Evolutionary conservation across 1,140 invertebrate species (phyloP).

Genomic region (Drosophila leontia): DNA sequence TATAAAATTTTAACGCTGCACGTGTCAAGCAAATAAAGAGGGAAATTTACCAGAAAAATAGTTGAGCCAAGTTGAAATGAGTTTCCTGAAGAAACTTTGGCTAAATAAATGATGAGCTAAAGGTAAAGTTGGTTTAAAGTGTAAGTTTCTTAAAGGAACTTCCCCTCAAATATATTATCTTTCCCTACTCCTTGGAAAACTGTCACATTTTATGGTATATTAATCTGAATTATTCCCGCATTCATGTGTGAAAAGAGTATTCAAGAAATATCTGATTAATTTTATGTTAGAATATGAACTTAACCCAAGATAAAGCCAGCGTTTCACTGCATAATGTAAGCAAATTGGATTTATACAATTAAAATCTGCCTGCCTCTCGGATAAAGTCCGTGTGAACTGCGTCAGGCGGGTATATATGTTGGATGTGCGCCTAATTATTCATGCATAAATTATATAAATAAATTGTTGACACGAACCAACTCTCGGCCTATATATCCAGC

Average conservation of each 20-base stretch:
- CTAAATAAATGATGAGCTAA: constrained; percentile 32
- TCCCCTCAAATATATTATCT: not conserved
- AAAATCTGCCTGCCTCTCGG: constrained; percentile 20
- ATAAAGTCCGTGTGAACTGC: constrained; percentile 42
- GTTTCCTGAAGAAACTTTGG: constrained; percentile 16
- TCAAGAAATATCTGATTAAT: not conserved
- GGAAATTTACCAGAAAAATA: constrained; percentile 17
- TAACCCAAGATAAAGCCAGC: not conserved
- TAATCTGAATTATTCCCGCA: not conserved
- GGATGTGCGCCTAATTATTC: constrained; percentile 44
- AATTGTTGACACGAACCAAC: constrained; percentile 47
- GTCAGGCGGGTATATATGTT: constrained; percentile 7
- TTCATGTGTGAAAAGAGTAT: not conserved
- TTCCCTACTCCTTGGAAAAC: not conserved
- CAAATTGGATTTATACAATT: constrained; percentile 41
- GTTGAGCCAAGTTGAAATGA: constrained; percentile 24
- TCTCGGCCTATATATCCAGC: constrained; percentile 17
- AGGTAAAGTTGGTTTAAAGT: not conserved
- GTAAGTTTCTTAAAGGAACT: not conserved
- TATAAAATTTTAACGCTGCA: constrained; percentile 32
- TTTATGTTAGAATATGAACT: too few species aligned
- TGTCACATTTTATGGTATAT: not conserved
- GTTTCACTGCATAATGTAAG: constrained; percentile 36
- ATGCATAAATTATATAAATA: constrained; percentile 58
- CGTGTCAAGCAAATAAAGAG: constrained; percentile 39